Evolutionary conservation across 2,113 vertebrate species (phyloP).

Genomic region (Mustelus asterias): DNA sequence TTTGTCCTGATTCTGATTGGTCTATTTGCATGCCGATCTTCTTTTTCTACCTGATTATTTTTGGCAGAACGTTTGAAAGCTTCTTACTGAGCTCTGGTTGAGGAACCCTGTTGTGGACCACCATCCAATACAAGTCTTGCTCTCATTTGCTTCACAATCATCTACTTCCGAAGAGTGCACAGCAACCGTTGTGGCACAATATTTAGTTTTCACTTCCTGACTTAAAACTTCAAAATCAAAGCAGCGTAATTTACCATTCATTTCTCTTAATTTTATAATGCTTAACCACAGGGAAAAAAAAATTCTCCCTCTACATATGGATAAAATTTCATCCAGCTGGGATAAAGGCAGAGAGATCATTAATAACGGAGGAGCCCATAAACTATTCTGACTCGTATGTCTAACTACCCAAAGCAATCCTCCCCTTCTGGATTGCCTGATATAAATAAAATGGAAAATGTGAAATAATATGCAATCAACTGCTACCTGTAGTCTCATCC

Average conservation of each 20-base stretch:
- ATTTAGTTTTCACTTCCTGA: slow-evolving; percentile 32
- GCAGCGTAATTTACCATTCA: background rate
- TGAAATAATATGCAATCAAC: background rate
- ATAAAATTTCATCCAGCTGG: slow-evolving; percentile 20
- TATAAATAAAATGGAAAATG: background rate
- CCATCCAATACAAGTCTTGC: background rate
- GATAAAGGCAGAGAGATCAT: background rate
- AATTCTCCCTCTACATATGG: background rate
- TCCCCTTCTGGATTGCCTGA: background rate
- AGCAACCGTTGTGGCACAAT: slow-evolving; percentile 17
- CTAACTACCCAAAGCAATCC: background rate
- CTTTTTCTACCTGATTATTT: background rate
- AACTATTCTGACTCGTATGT: background rate
- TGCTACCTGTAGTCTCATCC: background rate
- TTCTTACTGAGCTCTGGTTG: background rate
- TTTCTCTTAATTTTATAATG: background rate
- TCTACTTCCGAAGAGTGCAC: background rate
- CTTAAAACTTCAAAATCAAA: slow-evolving; percentile 1
- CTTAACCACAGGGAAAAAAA: slow-evolving; percentile 24
- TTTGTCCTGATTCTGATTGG: background rate
- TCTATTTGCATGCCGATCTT: background rate
- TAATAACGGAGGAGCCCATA: background rate
- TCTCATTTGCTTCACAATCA: background rate
- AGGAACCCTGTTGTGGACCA: background rate
- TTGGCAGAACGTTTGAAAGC: background rate